These are phyloP conservation scores for Cynocephalus volans DNA, from an alignment of 2,113 vertebrate species.

Conservation along the genomic window DNA sequence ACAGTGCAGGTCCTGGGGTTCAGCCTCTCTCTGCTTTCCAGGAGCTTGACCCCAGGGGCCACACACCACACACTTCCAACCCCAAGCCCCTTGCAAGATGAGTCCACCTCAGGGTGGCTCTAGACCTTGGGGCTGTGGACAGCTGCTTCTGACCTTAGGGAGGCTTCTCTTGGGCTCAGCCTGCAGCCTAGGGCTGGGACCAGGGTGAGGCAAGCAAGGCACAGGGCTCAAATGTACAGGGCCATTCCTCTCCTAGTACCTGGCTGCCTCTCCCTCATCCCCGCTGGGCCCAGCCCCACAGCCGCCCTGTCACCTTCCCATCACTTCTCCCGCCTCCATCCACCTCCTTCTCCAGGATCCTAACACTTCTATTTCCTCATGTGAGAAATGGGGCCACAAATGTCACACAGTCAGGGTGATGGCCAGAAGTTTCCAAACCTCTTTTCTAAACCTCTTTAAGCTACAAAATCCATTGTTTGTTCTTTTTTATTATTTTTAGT, in stretches of 20 bases:
- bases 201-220: too few species aligned
- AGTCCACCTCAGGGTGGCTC: background rate
- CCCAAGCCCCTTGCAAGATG: background rate
- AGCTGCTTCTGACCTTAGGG: background rate
- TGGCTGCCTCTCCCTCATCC: background rate
- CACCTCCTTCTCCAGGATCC: background rate
- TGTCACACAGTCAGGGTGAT: background rate
- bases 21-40: background rate
- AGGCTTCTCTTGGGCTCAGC: background rate
- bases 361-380: background rate
- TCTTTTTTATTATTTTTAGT: background rate
- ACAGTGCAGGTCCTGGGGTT: background rate
- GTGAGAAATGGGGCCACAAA: background rate
- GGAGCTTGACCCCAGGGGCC: background rate
- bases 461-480: background rate
- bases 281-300: fast-evolving
- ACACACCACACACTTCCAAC: background rate
- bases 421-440: background rate
- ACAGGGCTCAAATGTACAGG: fast-evolving
- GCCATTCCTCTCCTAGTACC: too few species aligned
- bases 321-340: background rate
- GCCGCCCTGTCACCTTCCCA: background rate
- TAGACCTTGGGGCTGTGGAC: background rate
- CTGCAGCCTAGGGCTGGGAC: background rate
- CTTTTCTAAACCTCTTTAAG: background rate